Conservation (phyloP, 23 tunicate genomes). For the Halocynthia aurantium region DNA sequence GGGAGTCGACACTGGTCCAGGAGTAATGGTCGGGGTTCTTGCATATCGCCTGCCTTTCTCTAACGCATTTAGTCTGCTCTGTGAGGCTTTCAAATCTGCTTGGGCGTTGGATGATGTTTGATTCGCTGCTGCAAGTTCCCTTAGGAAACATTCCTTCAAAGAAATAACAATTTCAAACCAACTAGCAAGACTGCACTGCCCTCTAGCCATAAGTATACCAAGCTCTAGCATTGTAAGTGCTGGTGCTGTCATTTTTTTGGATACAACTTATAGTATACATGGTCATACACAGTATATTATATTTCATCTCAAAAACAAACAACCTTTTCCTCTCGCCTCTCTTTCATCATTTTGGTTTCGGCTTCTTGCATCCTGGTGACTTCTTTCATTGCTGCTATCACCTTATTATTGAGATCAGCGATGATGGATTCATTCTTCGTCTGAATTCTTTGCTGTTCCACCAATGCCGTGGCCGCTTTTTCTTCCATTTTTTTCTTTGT, state of each 20-base stretch:
- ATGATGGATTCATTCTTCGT: conserved; percentile 18
- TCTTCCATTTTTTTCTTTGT: conserved; percentile 1
- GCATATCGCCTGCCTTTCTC: conserved; percentile 6
- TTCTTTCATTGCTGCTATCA: conserved; percentile 28
- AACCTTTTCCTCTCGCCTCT: conserved; percentile 48
- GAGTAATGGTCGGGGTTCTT: not conserved
- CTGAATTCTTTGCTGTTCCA: conserved; percentile 32
- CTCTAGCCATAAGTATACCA: no score
- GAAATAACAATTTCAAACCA: not conserved
- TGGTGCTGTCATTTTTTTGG: not conserved
- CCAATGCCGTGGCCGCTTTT: conserved; percentile 8
- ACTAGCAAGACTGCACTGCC: no score
- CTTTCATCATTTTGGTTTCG: conserved; percentile 20
- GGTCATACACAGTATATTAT: not conserved
- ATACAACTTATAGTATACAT: not conserved
- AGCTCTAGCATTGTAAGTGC: not conserved
- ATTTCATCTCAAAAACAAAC: not conserved
- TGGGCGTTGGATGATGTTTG: not conserved
- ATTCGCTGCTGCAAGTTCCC: conserved; percentile 14
- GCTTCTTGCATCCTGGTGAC: conserved; percentile 41
- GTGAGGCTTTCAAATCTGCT: conserved; percentile 15
- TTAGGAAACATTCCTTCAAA: not conserved
- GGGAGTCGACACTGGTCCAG: not conserved
- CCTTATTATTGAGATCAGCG: conserved; percentile 29
- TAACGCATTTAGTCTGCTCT: conserved; percentile 1